phyloP scores from a whole-genome alignment of 2,797 vertebrate genomes.

The Todus mexicanus region DNA sequence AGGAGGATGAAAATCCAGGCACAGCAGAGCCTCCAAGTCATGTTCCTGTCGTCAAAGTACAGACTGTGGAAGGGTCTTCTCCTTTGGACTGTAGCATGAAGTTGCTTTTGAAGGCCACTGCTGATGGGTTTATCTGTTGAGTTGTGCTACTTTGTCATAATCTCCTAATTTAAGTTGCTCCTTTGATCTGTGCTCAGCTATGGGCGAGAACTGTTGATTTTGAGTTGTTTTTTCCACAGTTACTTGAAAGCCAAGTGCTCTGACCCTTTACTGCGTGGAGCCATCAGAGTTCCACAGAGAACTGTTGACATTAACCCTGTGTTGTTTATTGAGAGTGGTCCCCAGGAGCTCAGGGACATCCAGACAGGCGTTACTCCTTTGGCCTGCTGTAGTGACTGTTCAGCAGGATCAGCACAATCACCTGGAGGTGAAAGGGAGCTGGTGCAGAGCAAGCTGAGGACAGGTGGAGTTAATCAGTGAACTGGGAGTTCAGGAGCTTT shows the following conservation, averaged over 20 bases:
- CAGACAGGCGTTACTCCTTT: not conserved
- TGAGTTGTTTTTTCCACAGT: not conserved
- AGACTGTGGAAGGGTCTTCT: not conserved
- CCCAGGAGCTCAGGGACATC: not conserved
- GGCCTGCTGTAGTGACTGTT: not conserved
- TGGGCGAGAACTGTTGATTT: not conserved
- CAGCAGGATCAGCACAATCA: not conserved
- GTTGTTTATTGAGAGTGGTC: not conserved
- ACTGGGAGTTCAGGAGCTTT: not conserved
- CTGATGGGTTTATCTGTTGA: accelerated
- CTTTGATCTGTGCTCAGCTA: not conserved
- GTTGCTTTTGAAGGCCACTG: not conserved
- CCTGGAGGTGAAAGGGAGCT: not conserved
- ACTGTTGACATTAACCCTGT: not conserved
- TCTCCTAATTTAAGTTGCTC: not conserved
- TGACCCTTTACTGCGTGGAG: not conserved
- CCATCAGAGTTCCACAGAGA: not conserved
- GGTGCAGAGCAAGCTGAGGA: not conserved
- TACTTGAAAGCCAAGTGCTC: not conserved
- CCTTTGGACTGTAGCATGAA: not conserved
- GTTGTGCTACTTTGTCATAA: not conserved
- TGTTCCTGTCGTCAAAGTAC: not conserved
- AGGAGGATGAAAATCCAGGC: constrained; percentile 8
- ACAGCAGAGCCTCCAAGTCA: not conserved
- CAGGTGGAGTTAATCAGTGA: not conserved